A percentile compares a stretch with the other conserved stretches of the same genome.
Evolutionary conservation across 2,113 vertebrate species (phyloP).

Genomic region (Leptocoma aspasia): DNA sequence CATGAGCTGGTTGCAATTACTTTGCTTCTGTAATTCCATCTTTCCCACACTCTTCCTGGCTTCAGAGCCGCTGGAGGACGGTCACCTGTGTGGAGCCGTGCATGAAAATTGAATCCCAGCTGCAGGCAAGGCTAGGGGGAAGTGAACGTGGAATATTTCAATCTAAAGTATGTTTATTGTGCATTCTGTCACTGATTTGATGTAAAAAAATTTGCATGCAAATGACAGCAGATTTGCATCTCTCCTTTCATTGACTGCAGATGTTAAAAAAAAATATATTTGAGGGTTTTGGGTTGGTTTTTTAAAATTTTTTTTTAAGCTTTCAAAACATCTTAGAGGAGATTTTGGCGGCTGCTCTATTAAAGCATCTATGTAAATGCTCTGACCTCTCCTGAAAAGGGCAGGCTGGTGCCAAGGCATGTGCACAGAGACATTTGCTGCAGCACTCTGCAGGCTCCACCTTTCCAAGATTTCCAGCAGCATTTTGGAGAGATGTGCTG

Average conservation of each 20-base stretch:
- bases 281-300: neutral
- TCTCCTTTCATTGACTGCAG: slow-evolving; percentile 63
- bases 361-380: neutral
- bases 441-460: neutral
- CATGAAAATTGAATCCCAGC: slow-evolving; percentile 56
- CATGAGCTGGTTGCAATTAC: slow-evolving; percentile 53
- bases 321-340: slow-evolving; percentile 35
- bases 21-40: slow-evolving; percentile 53
- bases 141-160: slow-evolving; percentile 59
- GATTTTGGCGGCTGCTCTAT: slow-evolving; percentile 1
- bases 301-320: neutral
- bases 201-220: slow-evolving; percentile 66
- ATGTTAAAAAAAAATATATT: slow-evolving; percentile 46
- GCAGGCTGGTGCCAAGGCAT: neutral
- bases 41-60: slow-evolving; percentile 50
- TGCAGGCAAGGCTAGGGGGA: slow-evolving; percentile 56
- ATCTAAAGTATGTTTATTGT: slow-evolving; percentile 63
- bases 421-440: neutral
- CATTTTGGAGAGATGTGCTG: neutral
- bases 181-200: slow-evolving; percentile 57
- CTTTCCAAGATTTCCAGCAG: neutral
- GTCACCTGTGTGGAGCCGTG: slow-evolving; percentile 49
- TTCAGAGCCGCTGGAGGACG: slow-evolving; percentile 12
- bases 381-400: slow-evolving; percentile 43
- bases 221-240: slow-evolving; percentile 61